These are phyloP conservation scores for Rutpela maculata DNA, from an alignment of 2,888 invertebrate species.

Conservation along the genomic window DNA sequence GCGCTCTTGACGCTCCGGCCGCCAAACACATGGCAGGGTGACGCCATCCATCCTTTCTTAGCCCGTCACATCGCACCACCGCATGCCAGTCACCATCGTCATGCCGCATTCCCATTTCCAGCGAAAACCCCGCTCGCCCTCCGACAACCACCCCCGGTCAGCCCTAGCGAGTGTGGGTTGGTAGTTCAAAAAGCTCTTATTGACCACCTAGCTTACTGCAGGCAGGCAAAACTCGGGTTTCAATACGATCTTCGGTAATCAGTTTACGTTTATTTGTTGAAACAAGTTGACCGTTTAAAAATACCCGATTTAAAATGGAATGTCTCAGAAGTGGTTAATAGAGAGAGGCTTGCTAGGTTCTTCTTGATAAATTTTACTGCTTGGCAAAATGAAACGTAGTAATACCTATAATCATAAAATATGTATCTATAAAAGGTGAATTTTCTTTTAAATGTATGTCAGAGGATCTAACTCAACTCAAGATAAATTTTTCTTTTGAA, in stretches of 20 bases:
- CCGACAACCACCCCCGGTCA: conserved; percentile 25
- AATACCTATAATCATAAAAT: too few relatives aligned
- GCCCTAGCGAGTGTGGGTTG: conserved; percentile 13
- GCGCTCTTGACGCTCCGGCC: conserved; percentile 55
- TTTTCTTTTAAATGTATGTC: too few relatives aligned
- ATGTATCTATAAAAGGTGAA: too few relatives aligned
- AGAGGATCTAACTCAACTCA: too few relatives aligned
- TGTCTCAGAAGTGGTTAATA: too few relatives aligned
- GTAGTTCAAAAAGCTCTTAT: conserved; percentile 19
- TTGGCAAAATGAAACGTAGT: too few relatives aligned
- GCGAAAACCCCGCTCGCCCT: conserved; percentile 33
- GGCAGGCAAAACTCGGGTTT: conserved; percentile 5
- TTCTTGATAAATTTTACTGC: too few relatives aligned
- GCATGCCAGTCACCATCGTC: conserved; percentile 45
- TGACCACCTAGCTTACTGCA: conserved; percentile 26
- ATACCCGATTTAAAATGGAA: too few relatives aligned
- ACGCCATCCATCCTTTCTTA: conserved; percentile 56
- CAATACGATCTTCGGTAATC: neutral
- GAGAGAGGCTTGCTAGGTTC: too few relatives aligned
- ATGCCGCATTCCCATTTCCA: conserved; percentile 43
- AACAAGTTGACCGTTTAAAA: neutral
- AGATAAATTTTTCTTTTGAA: too few relatives aligned
- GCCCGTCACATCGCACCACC: conserved; percentile 48
- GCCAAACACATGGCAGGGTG: conserved; percentile 56
- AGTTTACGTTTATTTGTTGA: neutral